phyloP scores from a whole-genome alignment of 2,113 vertebrate genomes.

The Condylura cristata region DNA sequence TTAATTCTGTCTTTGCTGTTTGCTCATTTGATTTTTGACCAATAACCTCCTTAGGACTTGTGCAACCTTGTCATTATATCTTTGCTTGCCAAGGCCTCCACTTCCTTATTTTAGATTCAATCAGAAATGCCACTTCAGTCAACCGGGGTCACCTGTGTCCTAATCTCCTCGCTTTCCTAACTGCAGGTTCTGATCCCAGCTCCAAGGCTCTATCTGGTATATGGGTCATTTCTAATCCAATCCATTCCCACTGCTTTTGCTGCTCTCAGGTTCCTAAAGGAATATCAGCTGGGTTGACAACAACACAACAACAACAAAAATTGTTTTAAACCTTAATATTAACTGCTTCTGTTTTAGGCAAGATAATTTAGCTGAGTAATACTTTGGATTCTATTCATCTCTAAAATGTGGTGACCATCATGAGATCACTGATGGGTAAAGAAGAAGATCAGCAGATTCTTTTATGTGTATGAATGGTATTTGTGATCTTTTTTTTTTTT shows the following conservation, averaged over 20 bases:
- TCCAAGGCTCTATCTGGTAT: not conserved
- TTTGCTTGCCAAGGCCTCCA: not conserved
- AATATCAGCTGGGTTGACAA: not conserved
- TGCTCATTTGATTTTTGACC: not conserved
- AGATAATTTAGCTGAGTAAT: not conserved
- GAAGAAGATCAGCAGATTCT: not conserved
- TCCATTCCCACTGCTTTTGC: not conserved
- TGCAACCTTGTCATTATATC: not conserved
- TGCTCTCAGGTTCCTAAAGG: not conserved
- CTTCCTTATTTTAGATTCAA: slow-evolving; percentile 12
- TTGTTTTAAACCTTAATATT: not conserved
- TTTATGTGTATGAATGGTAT: not conserved
- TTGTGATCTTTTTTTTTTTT: not conserved
- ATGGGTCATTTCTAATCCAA: not conserved
- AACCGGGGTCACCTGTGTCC: not conserved
- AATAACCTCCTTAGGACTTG: not conserved
- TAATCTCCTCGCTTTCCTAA: not conserved
- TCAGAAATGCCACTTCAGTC: not conserved
- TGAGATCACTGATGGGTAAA: not conserved
- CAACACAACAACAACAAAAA: too few species aligned
- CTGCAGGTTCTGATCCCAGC: not conserved
- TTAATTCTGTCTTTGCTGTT: not conserved
- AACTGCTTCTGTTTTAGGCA: not conserved
- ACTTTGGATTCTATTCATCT: not conserved
- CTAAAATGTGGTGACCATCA: not conserved